Evolutionary conservation across 2,797 vertebrate species (phyloP).

Genomic region (Rallus crepitans): DNA sequence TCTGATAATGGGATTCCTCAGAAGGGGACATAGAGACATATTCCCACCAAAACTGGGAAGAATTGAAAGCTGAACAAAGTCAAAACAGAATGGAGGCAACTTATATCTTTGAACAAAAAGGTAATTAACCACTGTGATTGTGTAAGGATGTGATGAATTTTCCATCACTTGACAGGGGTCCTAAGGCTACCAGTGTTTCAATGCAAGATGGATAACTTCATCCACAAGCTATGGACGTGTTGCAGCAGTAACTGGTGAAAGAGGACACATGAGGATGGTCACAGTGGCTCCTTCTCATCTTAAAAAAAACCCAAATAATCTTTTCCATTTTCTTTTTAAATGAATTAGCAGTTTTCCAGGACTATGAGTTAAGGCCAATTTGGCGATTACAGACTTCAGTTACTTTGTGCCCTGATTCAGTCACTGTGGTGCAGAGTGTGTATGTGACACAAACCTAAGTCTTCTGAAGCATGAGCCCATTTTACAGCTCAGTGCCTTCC

Average conservation of each 20-base stretch:
- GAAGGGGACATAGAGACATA: not conserved
- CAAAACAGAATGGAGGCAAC: not conserved
- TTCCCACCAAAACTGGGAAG: not conserved
- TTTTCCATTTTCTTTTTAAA: not conserved
- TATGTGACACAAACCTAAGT: not conserved
- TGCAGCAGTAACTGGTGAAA: not conserved
- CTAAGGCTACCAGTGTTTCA: not conserved
- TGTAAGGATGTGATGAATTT: constrained; percentile 26
- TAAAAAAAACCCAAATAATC: not conserved
- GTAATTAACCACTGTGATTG: constrained; percentile 5
- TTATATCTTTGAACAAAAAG: not conserved
- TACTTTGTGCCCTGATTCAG: not conserved
- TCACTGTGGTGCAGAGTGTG: not conserved
- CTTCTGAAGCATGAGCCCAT: not conserved
- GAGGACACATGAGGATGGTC: not conserved
- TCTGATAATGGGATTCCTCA: not conserved
- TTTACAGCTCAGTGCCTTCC: not conserved
- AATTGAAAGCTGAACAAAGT: constrained; percentile 2
- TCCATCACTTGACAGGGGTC: not conserved
- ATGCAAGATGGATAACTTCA: not conserved
- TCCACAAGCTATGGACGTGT: not conserved
- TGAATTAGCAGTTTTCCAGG: not conserved
- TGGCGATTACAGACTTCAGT: not conserved
- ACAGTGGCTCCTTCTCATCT: not conserved
- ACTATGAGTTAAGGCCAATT: not conserved